Evolutionary conservation across 2,888 invertebrate genomes (phyloP).

Genomic region (Apodemia zela): DNA sequence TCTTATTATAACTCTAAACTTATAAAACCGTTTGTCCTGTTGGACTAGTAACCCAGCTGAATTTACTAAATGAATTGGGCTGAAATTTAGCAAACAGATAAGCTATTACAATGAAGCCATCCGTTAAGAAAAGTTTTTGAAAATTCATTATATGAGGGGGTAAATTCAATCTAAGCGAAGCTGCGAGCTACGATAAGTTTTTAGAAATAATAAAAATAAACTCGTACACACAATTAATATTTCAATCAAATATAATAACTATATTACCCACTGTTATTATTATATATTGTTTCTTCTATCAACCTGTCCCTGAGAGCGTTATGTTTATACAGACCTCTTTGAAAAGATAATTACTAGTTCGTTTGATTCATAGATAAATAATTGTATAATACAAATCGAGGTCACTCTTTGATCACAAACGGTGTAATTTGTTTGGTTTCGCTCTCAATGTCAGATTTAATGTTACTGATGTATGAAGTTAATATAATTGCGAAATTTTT

Average conservation of each 20-base stretch:
- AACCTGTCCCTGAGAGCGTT: slow-evolving; percentile 11
- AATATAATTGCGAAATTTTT: not conserved
- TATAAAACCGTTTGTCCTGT: no score
- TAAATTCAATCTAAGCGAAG: no score
- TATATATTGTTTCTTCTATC: slow-evolving; percentile 9
- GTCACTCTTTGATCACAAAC: not conserved
- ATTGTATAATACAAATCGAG: slow-evolving; percentile 4
- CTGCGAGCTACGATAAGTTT: no score
- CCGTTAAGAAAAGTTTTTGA: no score
- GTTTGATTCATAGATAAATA: slow-evolving; percentile 13
- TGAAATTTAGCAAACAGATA: no score
- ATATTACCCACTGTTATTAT: slow-evolving; percentile 1
- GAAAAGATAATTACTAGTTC: slow-evolving; percentile 3
- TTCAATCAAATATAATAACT: slow-evolving; percentile 10
- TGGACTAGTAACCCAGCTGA: no score
- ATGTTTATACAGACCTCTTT: slow-evolving; percentile 5
- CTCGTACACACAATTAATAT: slow-evolving; percentile 9
- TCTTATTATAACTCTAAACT: no score
- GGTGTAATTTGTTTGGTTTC: slow-evolving; percentile 1
- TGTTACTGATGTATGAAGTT: not conserved
- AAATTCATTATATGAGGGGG: no score
- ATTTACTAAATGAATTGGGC: no score
- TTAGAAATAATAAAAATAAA: not conserved
- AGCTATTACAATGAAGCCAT: no score
- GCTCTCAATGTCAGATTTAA: slow-evolving; percentile 6